phyloP scores from a whole-genome alignment of 2,797 vertebrate genomes.

The Ispidina picta region DNA sequence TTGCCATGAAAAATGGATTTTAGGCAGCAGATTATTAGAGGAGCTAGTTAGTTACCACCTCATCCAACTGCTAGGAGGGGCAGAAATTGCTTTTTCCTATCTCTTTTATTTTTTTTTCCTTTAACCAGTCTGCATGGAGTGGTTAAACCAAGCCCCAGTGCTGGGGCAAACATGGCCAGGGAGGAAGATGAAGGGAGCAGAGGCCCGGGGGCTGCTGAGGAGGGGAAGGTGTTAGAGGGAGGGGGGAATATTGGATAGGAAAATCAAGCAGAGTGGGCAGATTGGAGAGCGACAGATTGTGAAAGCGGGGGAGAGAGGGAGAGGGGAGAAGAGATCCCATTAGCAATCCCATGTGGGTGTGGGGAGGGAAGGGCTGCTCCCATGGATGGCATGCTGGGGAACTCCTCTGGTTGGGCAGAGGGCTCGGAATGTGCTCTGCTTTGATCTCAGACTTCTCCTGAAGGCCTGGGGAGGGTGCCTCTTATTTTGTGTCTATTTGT shows the following conservation, averaged over 20 bases:
- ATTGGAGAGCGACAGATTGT: slow-evolving; percentile 68
- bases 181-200: not conserved
- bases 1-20: not conserved
- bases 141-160: not conserved
- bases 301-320: slow-evolving; percentile 56
- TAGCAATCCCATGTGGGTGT: slow-evolving; percentile 56
- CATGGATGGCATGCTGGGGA: slow-evolving; percentile 23
- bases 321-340: slow-evolving; percentile 47
- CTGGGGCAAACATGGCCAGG: not conserved
- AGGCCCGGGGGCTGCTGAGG: not conserved
- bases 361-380: slow-evolving; percentile 35
- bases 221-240: slow-evolving; percentile 41
- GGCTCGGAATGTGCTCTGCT: not conserved
- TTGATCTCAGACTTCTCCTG: slow-evolving; percentile 41
- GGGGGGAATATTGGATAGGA: slow-evolving; percentile 59
- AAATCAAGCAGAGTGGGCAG: slow-evolving; percentile 68
- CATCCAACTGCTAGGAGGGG: not conserved
- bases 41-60: fast-evolving
- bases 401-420: slow-evolving; percentile 53
- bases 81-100: not conserved
- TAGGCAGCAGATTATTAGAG: not conserved
- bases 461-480: not conserved
- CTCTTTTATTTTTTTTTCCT: not conserved
- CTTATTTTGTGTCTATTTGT: too few species aligned
- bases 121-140: not conserved